phyloP scores from a whole-genome alignment of 2,113 vertebrate genomes.

The Megaceryle torquata region DNA sequence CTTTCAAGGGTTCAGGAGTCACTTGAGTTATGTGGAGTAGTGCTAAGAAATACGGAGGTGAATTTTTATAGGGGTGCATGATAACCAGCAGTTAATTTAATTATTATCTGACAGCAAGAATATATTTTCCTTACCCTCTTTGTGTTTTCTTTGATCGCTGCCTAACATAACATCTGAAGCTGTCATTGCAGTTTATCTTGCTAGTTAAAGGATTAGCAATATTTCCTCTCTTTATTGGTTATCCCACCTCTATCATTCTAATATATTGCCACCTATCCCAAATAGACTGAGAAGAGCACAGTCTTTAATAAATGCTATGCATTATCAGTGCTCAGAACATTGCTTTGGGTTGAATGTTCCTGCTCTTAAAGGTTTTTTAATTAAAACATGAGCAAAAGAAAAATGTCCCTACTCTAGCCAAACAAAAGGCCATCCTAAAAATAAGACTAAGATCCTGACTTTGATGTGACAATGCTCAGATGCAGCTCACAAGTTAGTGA shows the following conservation, averaged over 20 bases:
- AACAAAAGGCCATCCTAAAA: conserved; percentile 12
- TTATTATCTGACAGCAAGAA: not conserved
- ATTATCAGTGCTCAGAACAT: not conserved
- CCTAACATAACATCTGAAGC: not conserved
- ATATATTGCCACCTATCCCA: not conserved
- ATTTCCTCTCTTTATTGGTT: not conserved
- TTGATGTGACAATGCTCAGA: conserved; percentile 5
- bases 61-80: not conserved
- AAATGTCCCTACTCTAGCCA: not conserved
- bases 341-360: not conserved
- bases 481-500: not conserved
- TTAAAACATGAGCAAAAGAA: conserved; percentile 34
- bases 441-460: not conserved
- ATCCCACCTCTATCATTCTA: not conserved
- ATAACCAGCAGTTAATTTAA: not conserved
- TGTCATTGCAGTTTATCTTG: not conserved
- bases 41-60: not conserved
- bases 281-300: not conserved
- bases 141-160: not conserved
- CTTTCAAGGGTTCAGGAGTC: not conserved
- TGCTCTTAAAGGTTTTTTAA: conserved; percentile 25
- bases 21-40: not conserved
- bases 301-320: not conserved
- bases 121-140: not conserved
- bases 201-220: not conserved